These are phyloP conservation scores for Bothrops jararaca DNA, from an alignment of 2,113 vertebrate genomes.

Conservation along the genomic window DNA sequence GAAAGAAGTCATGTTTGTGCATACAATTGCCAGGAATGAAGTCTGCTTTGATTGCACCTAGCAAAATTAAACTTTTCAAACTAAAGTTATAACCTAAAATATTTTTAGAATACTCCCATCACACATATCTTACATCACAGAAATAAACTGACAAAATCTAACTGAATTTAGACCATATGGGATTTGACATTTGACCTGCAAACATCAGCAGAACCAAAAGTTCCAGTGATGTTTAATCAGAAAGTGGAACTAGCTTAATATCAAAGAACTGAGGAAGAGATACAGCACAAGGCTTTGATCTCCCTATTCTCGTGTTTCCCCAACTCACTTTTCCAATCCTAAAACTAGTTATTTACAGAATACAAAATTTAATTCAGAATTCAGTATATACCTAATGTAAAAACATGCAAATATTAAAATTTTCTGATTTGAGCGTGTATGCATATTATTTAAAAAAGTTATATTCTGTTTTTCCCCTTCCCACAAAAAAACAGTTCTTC, in stretches of 20 bases:
- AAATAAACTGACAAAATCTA: neutral
- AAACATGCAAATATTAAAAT: neutral
- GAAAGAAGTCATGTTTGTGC: neutral
- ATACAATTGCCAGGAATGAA: neutral
- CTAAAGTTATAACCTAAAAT: neutral
- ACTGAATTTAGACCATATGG: neutral
- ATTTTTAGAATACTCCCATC: neutral
- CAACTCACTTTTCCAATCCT: neutral
- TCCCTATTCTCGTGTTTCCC: neutral
- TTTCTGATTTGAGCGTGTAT: neutral
- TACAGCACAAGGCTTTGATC: neutral
- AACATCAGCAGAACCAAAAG: neutral
- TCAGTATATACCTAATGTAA: neutral
- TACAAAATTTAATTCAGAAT: neutral
- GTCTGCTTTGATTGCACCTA: neutral
- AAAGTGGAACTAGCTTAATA: neutral
- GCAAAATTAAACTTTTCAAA: neutral
- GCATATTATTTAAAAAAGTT: neutral
- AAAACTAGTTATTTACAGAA: neutral
- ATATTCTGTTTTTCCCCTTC: no score
- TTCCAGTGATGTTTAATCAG: neutral
- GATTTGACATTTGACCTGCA: neutral
- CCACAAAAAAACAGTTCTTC: no score
- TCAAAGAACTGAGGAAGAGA: neutral
- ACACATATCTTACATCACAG: neutral